phyloP scores from a whole-genome alignment of 2,113 vertebrate species.

The Clarias batrachus region DNA sequence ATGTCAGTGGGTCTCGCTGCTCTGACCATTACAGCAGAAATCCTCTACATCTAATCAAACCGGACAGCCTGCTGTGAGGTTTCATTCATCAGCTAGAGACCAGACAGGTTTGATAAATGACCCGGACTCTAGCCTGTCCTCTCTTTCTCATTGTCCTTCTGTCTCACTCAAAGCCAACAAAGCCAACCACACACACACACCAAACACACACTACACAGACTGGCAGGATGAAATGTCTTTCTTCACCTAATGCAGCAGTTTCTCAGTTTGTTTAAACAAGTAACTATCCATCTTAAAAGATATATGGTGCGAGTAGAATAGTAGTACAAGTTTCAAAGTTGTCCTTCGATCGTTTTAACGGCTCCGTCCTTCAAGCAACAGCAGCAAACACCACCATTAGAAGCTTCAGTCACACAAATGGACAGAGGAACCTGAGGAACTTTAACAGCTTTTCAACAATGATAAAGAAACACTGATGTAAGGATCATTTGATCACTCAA shows the following conservation, averaged over 20 bases:
- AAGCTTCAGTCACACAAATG: not conserved
- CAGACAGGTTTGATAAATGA: slow-evolving; percentile 49
- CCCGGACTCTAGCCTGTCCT: slow-evolving; percentile 26
- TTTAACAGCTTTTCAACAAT: not conserved
- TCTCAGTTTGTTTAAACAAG: slow-evolving; percentile 5
- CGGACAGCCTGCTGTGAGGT: slow-evolving; percentile 44
- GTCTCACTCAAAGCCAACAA: not conserved
- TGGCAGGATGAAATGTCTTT: not conserved
- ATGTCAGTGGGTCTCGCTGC: not conserved
- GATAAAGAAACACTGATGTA: not conserved
- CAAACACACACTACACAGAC: not conserved
- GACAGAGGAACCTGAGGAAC: not conserved
- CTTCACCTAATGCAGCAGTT: not conserved
- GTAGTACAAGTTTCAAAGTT: not conserved
- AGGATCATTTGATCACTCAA: not conserved
- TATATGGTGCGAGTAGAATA: not conserved
- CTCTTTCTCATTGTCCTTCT: not conserved
- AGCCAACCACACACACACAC: not conserved
- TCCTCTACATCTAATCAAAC: slow-evolving; percentile 43
- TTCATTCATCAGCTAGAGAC: slow-evolving; percentile 46
- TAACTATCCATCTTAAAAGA: not conserved
- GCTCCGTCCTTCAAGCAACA: not conserved
- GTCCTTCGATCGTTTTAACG: not conserved
- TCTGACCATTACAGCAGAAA: slow-evolving; percentile 35
- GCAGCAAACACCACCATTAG: not conserved